Evolutionary conservation across 1,140 invertebrate species (phyloP).

Genomic region (Zophobas atratus): DNA sequence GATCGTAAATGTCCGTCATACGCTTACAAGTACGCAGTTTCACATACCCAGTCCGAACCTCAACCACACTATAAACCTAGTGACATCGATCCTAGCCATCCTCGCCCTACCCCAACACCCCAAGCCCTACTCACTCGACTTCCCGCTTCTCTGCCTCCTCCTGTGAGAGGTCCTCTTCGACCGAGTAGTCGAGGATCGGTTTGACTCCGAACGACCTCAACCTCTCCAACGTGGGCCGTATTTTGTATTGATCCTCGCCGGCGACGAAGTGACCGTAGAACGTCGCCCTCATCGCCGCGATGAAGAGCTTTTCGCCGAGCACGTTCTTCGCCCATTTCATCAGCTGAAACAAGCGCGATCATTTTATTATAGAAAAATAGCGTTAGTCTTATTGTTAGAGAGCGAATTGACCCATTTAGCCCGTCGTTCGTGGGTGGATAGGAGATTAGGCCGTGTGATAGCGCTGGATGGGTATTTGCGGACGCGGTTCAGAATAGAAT

Average conservation of each 20-base stretch:
- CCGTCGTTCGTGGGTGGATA: not conserved
- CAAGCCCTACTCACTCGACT: slow-evolving; percentile 82
- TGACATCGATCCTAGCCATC: not conserved
- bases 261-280: slow-evolving; percentile 99
- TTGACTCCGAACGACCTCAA: slow-evolving; percentile 97
- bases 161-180: slow-evolving; percentile 96
- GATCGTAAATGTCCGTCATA: too few species aligned
- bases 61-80: not conserved
- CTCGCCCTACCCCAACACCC: not conserved
- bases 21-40: too few species aligned
- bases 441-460: not conserved
- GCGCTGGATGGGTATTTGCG: not conserved
- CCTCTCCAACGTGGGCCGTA: slow-evolving; percentile 87
- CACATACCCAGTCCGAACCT: too few species aligned
- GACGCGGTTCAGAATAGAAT: not conserved
- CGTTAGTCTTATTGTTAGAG: not conserved
- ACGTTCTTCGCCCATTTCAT: slow-evolving; percentile 87
- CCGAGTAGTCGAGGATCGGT: slow-evolving; percentile 98
- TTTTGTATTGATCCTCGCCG: slow-evolving; percentile 91
- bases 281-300: slow-evolving; percentile 90
- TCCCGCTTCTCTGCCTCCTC: slow-evolving; percentile 84
- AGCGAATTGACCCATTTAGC: too few species aligned
- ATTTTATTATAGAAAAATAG: not conserved
- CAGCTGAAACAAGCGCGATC: slow-evolving; percentile 76
- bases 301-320: slow-evolving; percentile 91